Conservation (phyloP, 1,140 invertebrate species). For the Centruroides sculpturatus region DNA sequence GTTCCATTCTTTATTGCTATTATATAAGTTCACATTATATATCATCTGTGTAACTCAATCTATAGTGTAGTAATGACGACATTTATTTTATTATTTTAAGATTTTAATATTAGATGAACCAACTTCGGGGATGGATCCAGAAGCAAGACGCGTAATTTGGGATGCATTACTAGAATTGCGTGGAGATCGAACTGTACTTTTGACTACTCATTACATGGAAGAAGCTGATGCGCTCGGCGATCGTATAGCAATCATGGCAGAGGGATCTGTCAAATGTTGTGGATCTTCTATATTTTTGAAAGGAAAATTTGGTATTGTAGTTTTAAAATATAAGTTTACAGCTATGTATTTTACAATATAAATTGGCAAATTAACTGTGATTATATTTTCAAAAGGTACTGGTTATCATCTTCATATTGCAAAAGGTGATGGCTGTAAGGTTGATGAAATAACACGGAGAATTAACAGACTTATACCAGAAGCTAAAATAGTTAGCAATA, state of each 20-base stretch:
- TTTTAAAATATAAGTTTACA: not conserved
- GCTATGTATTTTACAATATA: not conserved
- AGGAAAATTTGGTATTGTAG: conserved; percentile 30
- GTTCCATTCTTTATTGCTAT: too few species aligned
- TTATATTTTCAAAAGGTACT: conserved; percentile 14
- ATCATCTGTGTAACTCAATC: not conserved
- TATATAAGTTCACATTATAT: too few species aligned
- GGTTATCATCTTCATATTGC: conserved; percentile 20
- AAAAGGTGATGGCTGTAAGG: conserved; percentile 12
- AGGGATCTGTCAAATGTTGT: conserved; percentile 35
- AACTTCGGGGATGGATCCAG: conserved; percentile 38
- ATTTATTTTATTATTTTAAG: conserved; percentile 18
- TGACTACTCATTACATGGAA: conserved; percentile 97
- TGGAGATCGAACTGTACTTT: conserved; percentile 53
- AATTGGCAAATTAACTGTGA: too few species aligned
- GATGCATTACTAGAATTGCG: conserved; percentile 29
- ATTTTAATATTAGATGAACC: conserved; percentile 29
- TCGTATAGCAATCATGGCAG: conserved; percentile 39
- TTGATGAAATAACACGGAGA: not conserved
- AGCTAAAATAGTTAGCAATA: conserved; percentile 8
- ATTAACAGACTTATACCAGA: conserved; percentile 11
- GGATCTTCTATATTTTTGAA: conserved; percentile 41
- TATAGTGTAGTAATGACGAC: not conserved
- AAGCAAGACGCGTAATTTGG: conserved; percentile 42
- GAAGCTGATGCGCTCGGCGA: conserved; percentile 67